Base-by-base conservation (phyloP, 2,113 vertebrate genomes). In the Dipodomys stephensi region DNA sequence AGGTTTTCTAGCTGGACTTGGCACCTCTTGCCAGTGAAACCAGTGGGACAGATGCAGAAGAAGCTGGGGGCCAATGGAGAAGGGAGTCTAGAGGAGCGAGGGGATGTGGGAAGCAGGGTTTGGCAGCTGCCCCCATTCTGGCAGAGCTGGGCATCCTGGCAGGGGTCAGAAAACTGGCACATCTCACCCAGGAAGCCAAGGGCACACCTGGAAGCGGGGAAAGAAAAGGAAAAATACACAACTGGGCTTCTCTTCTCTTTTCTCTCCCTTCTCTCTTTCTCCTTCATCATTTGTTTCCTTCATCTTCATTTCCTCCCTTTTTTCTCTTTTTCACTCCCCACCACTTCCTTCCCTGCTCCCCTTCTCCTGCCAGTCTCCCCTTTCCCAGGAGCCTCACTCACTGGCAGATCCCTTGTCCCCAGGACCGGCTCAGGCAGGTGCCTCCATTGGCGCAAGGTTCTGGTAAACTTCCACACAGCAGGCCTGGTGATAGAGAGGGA, bases 51-150 rank as follows among this genome's bases (percentile, higher is more conserved):
- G 64, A 77, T 49, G 68, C 97, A 98, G 49, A 73, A 73, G 89
- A 96, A 95, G 69, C 53, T 19, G 79, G 91, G 88, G 39, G 83
- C 25, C 16, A 0, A 4, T 32, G 81, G 74, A n/a, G 94, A 90
- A 4, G 87, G 12, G 6, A 20, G 6, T 18, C 73, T 9, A 1
- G 88, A 49, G 30, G 93, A 23, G 4, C 2, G 6, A 0, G 25
- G 27, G 6, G 81, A 22, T 8, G 32, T 5, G 6, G 94, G 90
- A 6, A 81, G 86, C 49, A 88, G 73, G 25, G 79, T n/a, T 7
- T 85, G 83, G 57, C 98, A 98, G 30, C 95, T 96, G 68, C 97
- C 98, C 2, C 97, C 96, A 7, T 98, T 97, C 82, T 96, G 91
- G 87, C 98, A 98, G 64, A 82, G 94, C 65, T 87, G 81, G 57